These are phyloP conservation scores for Hucho hucho DNA, from an alignment of 2,113 vertebrate species.

Conservation along the genomic window DNA sequence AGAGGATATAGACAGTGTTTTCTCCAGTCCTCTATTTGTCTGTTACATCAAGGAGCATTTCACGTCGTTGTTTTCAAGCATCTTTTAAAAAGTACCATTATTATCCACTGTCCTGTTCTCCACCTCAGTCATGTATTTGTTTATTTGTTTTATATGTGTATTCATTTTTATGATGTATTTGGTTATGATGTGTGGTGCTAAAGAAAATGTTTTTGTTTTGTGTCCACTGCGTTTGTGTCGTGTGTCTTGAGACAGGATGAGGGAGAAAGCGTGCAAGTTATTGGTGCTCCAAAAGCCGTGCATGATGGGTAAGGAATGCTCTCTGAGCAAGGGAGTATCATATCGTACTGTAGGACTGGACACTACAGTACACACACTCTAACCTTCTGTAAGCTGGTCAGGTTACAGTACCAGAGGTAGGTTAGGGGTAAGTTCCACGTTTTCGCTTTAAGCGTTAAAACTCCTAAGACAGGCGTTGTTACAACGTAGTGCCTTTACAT, in stretches of 20 bases:
- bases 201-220: conserved; percentile 40
- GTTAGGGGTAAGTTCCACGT: not conserved
- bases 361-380: not conserved
- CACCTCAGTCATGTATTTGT: conserved; percentile 28
- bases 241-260: conserved; percentile 49
- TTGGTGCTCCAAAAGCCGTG: conserved; percentile 45
- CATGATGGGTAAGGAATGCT: conserved; percentile 7
- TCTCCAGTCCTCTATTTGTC: conserved; percentile 28
- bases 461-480: not conserved
- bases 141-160: conserved; percentile 35
- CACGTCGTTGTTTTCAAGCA: not conserved
- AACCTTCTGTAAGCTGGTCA: not conserved
- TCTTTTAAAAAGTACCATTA: conserved; percentile 31
- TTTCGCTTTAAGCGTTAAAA: not conserved
- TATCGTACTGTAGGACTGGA: no score
- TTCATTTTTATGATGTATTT: conserved; percentile 18
- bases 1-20: conserved; percentile 10
- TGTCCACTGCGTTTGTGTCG: conserved; percentile 39
- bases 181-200: conserved; percentile 61
- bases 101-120: conserved; percentile 25
- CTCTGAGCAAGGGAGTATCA: not conserved
- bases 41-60: conserved; percentile 17
- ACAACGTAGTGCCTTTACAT: not conserved
- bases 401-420: not conserved
- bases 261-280: conserved; percentile 38